phyloP scores from a whole-genome alignment of 2,113 vertebrate genomes.

The Heterocephalus glaber region DNA sequence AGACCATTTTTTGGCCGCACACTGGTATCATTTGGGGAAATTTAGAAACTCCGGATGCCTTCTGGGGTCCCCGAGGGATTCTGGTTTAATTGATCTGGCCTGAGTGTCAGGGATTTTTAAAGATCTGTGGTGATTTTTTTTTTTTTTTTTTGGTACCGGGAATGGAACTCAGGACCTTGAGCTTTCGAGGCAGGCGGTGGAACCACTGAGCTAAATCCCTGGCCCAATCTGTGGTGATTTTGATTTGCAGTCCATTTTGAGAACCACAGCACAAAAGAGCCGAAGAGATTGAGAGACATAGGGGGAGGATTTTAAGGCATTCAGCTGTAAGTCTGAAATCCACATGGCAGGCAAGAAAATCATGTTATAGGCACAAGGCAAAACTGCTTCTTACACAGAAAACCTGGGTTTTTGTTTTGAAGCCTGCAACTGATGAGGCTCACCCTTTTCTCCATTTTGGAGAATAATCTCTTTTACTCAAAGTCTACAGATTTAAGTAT shows the following conservation, averaged over 20 bases:
- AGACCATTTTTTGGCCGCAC: neutral
- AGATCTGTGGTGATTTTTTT: neutral
- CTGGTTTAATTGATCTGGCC: neutral
- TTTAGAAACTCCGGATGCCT: neutral
- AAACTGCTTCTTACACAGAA: neutral
- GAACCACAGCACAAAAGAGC: neutral
- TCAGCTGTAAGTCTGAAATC: neutral
- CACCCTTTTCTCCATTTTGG: neutral
- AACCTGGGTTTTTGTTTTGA: neutral
- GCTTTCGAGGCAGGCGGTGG: too few species aligned
- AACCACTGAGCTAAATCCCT: too few species aligned
- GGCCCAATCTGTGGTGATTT: neutral
- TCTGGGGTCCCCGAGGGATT: neutral
- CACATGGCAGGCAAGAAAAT: neutral
- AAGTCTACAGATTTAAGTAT: neutral
- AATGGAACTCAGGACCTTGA: too few species aligned
- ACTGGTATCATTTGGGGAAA: neutral
- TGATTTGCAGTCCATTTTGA: neutral
- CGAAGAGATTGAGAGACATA: neutral
- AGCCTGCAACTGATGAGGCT: neutral
- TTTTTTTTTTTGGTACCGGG: too few species aligned
- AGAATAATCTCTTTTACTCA: neutral
- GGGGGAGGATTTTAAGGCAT: neutral
- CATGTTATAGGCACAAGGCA: neutral
- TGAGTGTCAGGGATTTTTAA: neutral